These are phyloP conservation scores for Sminthurides bifidus DNA, from an alignment of 1,140 invertebrate genomes.

Conservation along the genomic window DNA sequence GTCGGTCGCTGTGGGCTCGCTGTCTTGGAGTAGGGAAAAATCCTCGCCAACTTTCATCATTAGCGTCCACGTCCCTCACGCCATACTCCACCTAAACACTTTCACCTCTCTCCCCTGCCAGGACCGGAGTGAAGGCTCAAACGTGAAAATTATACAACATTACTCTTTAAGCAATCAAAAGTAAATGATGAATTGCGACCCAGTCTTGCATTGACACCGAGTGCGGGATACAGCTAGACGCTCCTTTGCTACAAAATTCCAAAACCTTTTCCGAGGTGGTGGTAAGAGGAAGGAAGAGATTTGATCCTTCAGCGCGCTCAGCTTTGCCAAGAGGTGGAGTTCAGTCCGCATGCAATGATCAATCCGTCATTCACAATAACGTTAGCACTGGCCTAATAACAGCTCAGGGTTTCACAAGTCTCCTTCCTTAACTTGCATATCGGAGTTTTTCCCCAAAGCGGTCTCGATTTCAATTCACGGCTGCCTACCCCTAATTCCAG, in stretches of 20 bases:
- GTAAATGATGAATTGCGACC: neutral
- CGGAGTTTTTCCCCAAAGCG: no score
- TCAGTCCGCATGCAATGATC: no score
- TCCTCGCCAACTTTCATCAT: neutral
- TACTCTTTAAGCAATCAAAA: neutral
- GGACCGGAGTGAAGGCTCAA: neutral
- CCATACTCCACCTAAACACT: neutral
- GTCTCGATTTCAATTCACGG: no score
- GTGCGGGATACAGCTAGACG: neutral
- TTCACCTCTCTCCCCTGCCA: neutral
- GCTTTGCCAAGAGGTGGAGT: no score
- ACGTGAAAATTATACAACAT: slow-evolving; percentile 1
- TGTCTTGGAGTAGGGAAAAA: no score
- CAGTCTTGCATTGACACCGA: neutral
- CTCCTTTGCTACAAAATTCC: neutral
- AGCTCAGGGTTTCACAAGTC: no score
- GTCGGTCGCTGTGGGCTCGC: no score
- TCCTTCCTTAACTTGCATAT: no score
- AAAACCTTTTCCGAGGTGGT: neutral
- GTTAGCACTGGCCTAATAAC: no score
- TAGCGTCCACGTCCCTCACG: neutral
- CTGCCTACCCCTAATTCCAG: no score
- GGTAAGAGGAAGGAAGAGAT: neutral
- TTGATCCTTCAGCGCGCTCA: no score
- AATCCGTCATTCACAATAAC: no score